Percentiles rank a stretch among this genome's conserved stretches.
Conservation (phyloP, 2,113 vertebrate species). For the Rutilus rutilus region DNA sequence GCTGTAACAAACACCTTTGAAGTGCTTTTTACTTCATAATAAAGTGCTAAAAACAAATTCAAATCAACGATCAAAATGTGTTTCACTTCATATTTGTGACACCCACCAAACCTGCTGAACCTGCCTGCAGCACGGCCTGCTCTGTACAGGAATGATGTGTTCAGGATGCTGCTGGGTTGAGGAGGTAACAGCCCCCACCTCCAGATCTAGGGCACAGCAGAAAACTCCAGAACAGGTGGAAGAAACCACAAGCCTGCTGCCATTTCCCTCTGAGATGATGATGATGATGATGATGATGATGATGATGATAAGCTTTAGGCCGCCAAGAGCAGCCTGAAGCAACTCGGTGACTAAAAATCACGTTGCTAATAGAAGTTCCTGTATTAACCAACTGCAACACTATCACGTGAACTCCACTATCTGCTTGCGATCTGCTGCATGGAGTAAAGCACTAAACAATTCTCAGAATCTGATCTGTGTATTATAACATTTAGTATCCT, state of each 20-base stretch:
- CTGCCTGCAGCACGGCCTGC: neutral
- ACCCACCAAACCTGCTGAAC: neutral
- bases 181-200: slow-evolving; percentile 1
- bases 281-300: slow-evolving; percentile 4
- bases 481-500: neutral
- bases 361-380: neutral
- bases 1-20: too few species aligned
- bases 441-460: neutral
- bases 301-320: neutral
- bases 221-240: slow-evolving; percentile 26
- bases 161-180: slow-evolving; percentile 23
- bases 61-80: neutral
- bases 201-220: slow-evolving; percentile 28
- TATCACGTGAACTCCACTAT: neutral
- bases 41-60: neutral
- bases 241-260: slow-evolving; percentile 19
- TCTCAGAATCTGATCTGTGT: neutral
- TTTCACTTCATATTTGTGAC: neutral
- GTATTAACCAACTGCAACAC: neutral
- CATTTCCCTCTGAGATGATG: neutral
- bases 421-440: neutral
- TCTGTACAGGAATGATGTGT: slow-evolving; percentile 24
- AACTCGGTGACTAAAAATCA: neutral
- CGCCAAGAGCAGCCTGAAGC: neutral
- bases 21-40: neutral